These are phyloP conservation scores for Conger conger DNA, from an alignment of 2,113 vertebrate genomes.

Conservation along the genomic window DNA sequence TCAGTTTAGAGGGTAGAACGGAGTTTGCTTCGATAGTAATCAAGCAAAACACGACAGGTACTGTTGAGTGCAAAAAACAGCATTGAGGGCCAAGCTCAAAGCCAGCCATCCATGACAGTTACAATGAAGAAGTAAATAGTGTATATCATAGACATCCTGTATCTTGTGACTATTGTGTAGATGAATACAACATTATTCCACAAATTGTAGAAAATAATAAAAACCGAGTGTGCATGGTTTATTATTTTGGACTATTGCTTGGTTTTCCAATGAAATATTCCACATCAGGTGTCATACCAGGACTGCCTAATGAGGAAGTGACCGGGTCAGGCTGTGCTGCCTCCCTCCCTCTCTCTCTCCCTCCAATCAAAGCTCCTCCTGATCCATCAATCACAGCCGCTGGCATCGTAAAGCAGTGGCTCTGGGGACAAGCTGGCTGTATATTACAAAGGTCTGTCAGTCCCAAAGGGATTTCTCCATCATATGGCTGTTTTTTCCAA, in stretches of 20 bases:
- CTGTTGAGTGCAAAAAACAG: too few species aligned
- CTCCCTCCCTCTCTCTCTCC: constrained; percentile 15
- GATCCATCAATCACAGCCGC: constrained; percentile 58
- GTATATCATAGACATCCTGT: too few species aligned
- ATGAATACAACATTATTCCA: background rate
- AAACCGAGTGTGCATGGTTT: background rate
- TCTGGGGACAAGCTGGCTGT: background rate
- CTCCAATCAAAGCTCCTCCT: constrained; percentile 37
- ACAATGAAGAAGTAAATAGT: background rate
- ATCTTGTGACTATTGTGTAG: background rate
- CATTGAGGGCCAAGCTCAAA: too few species aligned
- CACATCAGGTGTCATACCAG: constrained; percentile 52
- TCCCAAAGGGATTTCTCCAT: constrained; percentile 44
- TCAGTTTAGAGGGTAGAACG: too few species aligned
- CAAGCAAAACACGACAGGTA: too few species aligned
- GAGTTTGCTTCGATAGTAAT: too few species aligned
- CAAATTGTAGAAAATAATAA: background rate
- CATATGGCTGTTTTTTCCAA: constrained; percentile 52
- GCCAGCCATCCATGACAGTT: background rate
- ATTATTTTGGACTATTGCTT: background rate
- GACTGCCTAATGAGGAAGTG: constrained; percentile 64
- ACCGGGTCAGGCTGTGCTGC: constrained; percentile 49
- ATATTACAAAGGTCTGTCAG: background rate
- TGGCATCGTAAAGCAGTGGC: background rate
- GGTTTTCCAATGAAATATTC: background rate